Base-by-base conservation (phyloP, 2,888 invertebrate species). In the Panorpa germanica region DNA sequence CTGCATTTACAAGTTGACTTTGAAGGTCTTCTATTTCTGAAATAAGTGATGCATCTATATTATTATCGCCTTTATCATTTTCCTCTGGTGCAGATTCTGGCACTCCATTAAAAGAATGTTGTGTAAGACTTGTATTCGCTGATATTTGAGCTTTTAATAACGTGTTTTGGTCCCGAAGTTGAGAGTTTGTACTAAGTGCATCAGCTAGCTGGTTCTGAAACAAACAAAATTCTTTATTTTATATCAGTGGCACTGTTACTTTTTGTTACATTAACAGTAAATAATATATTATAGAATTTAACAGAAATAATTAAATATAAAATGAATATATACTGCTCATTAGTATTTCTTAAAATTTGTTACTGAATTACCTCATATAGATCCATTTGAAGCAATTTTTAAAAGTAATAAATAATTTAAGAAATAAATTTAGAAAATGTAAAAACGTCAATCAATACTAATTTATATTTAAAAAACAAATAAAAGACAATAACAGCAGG, bases 161-260 rank as follows among this genome's bases (percentile, higher is more conserved):
- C 0, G 83, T 74, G 52, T 85, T 90, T 53, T 90, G 86, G 52
- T 90, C 90, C 40, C 67, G 69, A 4, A 90, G 57, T 41, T 78
- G 76, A 2, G 72, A 68, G 41, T 81, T 69, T 1, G 71, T 65
- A n/a, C 67, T 58, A 39, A 63, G 56, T 4, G 80, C 59, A 46
- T 86, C 78, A 36, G 68, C 63, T 2, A 81, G 42, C 41, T 69
- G 62, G 13, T 41, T 43, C 52, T 63, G n/a, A 39, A 34, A 52
- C 47, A 30, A 29, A 29, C 25, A 31, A 33, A 33, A n/a, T n/a
- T n/a, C n/a, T n/a, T n/a, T n/a, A n/a, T n/a, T n/a, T n/a, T n/a
- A n/a, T n/a, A n/a, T n/a, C n/a, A n/a, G n/a, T n/a, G n/a, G n/a
- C n/a, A n/a, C n/a, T n/a, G n/a, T n/a, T n/a, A n/a, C n/a, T n/a